These are phyloP conservation scores for Galeruca laticollis DNA, from an alignment of 2,888 invertebrate species.

Conservation along the genomic window DNA sequence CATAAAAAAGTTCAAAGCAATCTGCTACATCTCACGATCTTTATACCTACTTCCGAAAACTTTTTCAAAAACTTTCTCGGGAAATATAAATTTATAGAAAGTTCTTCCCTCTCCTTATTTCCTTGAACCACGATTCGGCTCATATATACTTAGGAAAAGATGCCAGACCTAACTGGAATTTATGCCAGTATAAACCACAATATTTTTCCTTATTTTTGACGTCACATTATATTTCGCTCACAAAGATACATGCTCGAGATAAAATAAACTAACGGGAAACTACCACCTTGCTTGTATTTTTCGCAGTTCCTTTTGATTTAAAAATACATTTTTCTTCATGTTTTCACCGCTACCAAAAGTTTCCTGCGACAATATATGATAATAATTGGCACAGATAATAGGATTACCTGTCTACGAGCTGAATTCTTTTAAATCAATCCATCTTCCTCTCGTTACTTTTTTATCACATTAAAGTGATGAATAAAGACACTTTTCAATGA, in stretches of 20 bases:
- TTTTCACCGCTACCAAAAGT: background rate
- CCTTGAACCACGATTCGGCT: slow-evolving; percentile 34
- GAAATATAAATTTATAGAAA: slow-evolving; percentile 34
- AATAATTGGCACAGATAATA: background rate
- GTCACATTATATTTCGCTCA: slow-evolving; percentile 38
- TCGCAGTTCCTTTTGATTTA: slow-evolving; percentile 18
- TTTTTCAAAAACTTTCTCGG: slow-evolving; percentile 19
- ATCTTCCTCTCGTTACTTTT: background rate
- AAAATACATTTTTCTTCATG: slow-evolving; percentile 8
- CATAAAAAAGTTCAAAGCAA: slow-evolving; percentile 4
- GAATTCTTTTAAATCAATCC: background rate
- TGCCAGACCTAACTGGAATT: slow-evolving; percentile 44
- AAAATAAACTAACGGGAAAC: slow-evolving; percentile 28
- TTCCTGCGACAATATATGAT: background rate
- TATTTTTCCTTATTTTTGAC: slow-evolving; percentile 41
- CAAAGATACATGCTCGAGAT: slow-evolving; percentile 24
- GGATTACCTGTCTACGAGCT: background rate
- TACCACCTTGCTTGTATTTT: slow-evolving; percentile 33
- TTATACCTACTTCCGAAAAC: background rate
- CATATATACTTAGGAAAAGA: slow-evolving; percentile 37
- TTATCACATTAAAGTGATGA: background rate
- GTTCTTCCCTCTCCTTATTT: slow-evolving; percentile 26
- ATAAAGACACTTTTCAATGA: background rate
- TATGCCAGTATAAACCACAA: slow-evolving; percentile 45
- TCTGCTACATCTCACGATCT: background rate